A percentile compares a stretch with the other conserved stretches of the same genome.
Conservation (phyloP, 2,888 invertebrate genomes). For the Spisula subtruncata region DNA sequence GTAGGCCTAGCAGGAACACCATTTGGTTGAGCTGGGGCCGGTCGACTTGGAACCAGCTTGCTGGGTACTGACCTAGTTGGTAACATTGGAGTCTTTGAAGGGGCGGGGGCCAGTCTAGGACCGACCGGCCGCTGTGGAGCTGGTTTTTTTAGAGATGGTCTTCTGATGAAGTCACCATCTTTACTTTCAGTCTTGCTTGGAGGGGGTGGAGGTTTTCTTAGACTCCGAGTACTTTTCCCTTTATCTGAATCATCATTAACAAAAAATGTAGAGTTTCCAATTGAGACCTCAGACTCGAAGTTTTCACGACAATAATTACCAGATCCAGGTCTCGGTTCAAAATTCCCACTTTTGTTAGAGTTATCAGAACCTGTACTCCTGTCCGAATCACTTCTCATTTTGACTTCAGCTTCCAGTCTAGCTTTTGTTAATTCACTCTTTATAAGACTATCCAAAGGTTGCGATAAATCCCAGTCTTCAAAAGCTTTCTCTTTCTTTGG, state of each 20-base stretch:
- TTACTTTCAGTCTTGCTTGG: conserved; percentile 41
- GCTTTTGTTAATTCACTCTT: conserved; percentile 72
- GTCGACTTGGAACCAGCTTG: conserved; percentile 73
- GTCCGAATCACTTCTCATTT: conserved; percentile 54
- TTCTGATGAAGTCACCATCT: conserved; percentile 62
- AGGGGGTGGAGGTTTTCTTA: conserved; percentile 75
- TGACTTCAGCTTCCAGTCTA: conserved; percentile 66
- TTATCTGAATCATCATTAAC: conserved; percentile 47
- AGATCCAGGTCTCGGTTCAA: conserved; percentile 3
- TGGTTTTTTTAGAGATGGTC: conserved; percentile 76
- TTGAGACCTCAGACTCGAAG: conserved; percentile 50
- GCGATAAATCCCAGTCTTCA: conserved; percentile 65
- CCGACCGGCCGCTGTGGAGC: conserved; percentile 83
- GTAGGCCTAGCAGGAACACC: conserved; percentile 56
- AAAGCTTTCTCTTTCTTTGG: conserved; percentile 67
- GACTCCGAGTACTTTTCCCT: conserved; percentile 42
- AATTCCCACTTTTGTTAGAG: conserved; percentile 24
- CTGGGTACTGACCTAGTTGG: conserved; percentile 44
- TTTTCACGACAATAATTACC: conserved; percentile 63
- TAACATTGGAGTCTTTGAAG: conserved; percentile 76
- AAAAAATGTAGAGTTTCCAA: conserved; percentile 75
- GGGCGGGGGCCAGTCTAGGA: conserved; percentile 78
- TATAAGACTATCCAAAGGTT: conserved; percentile 74
- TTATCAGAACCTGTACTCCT: conserved; percentile 43
- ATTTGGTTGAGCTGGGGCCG: conserved; percentile 78